Base-by-base conservation (phyloP, 2,113 vertebrate genomes). In the Atlantisia rogersi region DNA sequence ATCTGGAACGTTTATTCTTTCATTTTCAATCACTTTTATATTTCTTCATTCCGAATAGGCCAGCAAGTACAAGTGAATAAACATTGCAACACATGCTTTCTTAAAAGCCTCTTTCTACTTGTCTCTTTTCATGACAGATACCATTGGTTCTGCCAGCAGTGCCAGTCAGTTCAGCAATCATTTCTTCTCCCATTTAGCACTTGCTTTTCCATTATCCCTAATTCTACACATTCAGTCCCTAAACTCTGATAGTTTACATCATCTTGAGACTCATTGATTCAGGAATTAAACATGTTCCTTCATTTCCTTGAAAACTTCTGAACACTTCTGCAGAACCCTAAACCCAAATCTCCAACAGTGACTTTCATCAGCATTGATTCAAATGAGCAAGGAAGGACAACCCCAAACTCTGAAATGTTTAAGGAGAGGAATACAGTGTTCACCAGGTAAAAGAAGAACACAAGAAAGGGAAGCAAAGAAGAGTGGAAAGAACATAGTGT, bases 1-100 rank as follows among this genome's bases (percentile, higher is more conserved):
- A 67, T 90, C 82, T 87, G 24, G 26, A 78, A 86, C 65, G 53
- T 73, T 93, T 90, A 58, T 77, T 81, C 40, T 92, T 93, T 88
- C n/a, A 53, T 76, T 90, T 91, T 94, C 85, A 83, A 71, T 67
- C 21, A 62, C 39, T 86, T 93, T 56, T 71, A 3, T 59, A 56
- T 78, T 93, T 84, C 86, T 78, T 58, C 48, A 39, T 55, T 87
- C 40, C 69, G 67, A 67, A 65, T 11, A 88, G 31, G 31, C 58
- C 74, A 89, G 31, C 26, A 88, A 84, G 48, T 29, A 64, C 20
- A 75, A 73, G 21, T 65, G 39, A 88, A 75, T 64, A 88, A 84
- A 64, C 48, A 84, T 16, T 78, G 65, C 44, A 76, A 56, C 40
- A 52, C 7, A 21, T 13, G 48, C 26, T 58, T 90, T 94, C 42